Percentiles rank a stretch among this genome's conserved stretches.
phyloP scores from a whole-genome alignment of 2,113 vertebrate genomes.

The Sterna hirundo region DNA sequence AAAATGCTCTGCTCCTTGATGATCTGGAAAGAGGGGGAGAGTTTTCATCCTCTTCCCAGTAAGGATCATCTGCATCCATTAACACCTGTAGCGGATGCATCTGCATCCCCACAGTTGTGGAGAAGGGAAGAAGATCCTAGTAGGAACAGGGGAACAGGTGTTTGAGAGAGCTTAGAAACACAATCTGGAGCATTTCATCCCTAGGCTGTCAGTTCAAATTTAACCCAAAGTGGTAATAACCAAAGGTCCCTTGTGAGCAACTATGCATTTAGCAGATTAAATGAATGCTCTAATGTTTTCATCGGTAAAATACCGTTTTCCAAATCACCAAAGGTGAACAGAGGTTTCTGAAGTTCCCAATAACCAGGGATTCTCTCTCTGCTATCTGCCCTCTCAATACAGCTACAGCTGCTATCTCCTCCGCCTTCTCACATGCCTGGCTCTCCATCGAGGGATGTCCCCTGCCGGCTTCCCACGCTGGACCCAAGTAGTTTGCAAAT shows the following conservation, averaged over 20 bases:
- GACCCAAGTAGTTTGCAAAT: conserved; percentile 18
- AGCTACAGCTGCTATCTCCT: not conserved
- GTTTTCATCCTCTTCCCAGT: not conserved
- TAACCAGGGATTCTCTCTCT: not conserved
- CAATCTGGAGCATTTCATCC: not conserved
- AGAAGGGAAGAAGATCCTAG: not conserved
- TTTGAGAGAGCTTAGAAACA: not conserved
- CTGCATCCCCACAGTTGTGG: accelerated
- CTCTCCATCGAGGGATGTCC: not conserved
- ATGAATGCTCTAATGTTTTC: not conserved
- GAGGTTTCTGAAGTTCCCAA: not conserved
- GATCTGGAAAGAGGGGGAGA: not conserved
- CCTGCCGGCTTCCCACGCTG: not conserved
- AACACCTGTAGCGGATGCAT: not conserved
- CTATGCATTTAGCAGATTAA: not conserved
- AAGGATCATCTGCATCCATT: not conserved
- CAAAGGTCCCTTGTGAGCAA: not conserved
- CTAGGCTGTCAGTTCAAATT: not conserved
- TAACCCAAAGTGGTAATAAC: not conserved
- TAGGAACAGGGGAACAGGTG: not conserved
- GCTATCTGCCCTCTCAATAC: not conserved
- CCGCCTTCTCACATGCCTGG: not conserved
- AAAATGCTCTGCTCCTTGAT: not conserved
- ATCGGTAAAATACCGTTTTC: not conserved
- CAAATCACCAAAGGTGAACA: not conserved